Evolutionary conservation across 2,797 vertebrate genomes (phyloP).

Genomic region (Betta splendens): DNA sequence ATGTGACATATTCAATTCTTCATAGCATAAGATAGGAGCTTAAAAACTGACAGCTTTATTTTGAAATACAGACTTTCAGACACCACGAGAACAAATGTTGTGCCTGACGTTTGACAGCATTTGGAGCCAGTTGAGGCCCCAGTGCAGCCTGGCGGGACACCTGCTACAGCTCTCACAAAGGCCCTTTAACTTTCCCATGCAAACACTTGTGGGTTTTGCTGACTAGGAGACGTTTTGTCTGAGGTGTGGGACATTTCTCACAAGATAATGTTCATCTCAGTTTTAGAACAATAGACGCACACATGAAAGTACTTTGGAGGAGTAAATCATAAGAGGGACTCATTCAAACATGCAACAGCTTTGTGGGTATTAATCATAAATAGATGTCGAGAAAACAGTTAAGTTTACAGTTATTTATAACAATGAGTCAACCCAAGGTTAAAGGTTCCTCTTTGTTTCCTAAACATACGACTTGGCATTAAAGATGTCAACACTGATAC

Average conservation of each 20-base stretch:
- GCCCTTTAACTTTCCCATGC: slow-evolving; percentile 18
- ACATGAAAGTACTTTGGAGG: too few relatives aligned
- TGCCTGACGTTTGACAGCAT: slow-evolving; percentile 17
- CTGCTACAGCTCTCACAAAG: slow-evolving; percentile 33
- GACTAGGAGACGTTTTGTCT: background rate
- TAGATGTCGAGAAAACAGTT: background rate
- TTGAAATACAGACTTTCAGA: background rate
- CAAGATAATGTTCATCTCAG: background rate
- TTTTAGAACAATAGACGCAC: background rate
- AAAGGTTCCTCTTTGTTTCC: background rate
- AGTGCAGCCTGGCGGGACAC: slow-evolving; percentile 21
- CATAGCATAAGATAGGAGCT: background rate
- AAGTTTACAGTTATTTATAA: too few relatives aligned
- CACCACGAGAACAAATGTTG: too few relatives aligned
- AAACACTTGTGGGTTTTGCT: background rate
- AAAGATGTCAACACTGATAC: background rate
- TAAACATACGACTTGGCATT: background rate
- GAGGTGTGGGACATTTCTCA: background rate
- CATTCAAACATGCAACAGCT: too few relatives aligned
- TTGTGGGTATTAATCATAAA: too few relatives aligned
- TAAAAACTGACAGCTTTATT: background rate
- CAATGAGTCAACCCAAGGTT: background rate
- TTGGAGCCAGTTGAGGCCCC: slow-evolving; percentile 38
- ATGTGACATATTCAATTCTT: background rate
- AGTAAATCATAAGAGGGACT: too few relatives aligned